Conservation (phyloP, 2,113 vertebrate species). For the Cephalopterus ornatus region DNA sequence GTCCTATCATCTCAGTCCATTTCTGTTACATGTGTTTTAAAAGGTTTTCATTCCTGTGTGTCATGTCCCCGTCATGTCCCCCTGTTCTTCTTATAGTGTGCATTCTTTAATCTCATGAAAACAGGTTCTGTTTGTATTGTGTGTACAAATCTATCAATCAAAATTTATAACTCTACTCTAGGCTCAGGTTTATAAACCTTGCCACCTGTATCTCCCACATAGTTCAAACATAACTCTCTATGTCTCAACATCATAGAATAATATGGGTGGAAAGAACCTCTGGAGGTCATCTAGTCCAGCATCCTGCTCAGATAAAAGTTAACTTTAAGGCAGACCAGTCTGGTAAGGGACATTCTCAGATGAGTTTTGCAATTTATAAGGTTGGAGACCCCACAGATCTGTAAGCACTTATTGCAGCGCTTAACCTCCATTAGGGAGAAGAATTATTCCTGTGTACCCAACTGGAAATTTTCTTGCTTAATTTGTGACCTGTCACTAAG, state of each 20-base stretch:
- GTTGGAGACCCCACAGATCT: not conserved
- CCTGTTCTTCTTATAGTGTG: not conserved
- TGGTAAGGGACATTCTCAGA: not conserved
- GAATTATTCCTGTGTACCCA: not conserved
- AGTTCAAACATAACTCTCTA: not conserved
- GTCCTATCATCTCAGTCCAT: not conserved
- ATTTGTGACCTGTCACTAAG: not conserved
- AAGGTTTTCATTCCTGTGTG: not conserved
- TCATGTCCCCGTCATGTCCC: not conserved
- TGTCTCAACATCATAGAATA: not conserved
- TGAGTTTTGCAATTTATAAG: not conserved
- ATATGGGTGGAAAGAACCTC: not conserved
- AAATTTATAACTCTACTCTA: not conserved
- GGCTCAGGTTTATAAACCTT: not conserved
- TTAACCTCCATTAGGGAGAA: not conserved
- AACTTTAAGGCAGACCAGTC: not conserved
- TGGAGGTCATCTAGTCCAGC: not conserved
- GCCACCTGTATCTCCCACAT: not conserved
- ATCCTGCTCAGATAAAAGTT: not conserved
- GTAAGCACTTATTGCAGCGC: not conserved
- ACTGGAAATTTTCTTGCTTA: not conserved
- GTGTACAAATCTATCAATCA: not conserved
- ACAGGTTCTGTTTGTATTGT: not conserved
- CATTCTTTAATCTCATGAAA: not conserved
- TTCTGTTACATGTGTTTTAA: not conserved